phyloP scores from a whole-genome alignment of 2,113 vertebrate species.

The Cebidichthys violaceus region DNA sequence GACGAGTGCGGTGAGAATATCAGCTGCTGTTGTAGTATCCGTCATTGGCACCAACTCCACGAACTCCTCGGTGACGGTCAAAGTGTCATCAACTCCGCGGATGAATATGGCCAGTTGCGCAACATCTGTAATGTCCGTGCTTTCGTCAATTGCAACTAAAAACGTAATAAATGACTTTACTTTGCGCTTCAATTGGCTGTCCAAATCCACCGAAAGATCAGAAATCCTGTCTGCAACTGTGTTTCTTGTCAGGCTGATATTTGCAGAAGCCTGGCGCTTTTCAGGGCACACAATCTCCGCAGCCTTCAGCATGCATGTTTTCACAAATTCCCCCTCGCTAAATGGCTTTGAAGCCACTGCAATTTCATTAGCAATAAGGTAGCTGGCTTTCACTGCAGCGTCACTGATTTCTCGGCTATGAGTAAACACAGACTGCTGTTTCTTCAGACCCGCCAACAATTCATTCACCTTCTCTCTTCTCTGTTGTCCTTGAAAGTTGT shows the following conservation, averaged over 20 bases:
- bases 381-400: constrained; percentile 17
- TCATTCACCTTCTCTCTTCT: background rate
- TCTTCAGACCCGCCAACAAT: background rate
- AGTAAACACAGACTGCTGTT: constrained; percentile 12
- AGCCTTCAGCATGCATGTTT: too few relatives aligned
- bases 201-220: too few relatives aligned
- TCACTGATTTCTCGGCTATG: background rate
- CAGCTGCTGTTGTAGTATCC: constrained; percentile 1
- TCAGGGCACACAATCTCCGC: too few relatives aligned
- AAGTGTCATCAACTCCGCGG: too few relatives aligned
- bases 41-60: constrained; percentile 20
- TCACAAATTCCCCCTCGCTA: too few relatives aligned
- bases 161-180: too few relatives aligned
- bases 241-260: background rate
- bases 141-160: too few relatives aligned
- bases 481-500: background rate
- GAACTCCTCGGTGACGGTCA: too few relatives aligned
- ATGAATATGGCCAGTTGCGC: too few relatives aligned
- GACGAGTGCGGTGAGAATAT: constrained; percentile 26
- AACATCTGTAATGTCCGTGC: too few relatives aligned
- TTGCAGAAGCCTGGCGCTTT: too few relatives aligned
- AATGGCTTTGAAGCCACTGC: background rate
- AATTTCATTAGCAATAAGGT: background rate
- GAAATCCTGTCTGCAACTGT: constrained; percentile 2
- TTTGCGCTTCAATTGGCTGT: too few relatives aligned